phyloP scores from a whole-genome alignment of 2,888 invertebrate genomes.

The Panzeria rudis region DNA sequence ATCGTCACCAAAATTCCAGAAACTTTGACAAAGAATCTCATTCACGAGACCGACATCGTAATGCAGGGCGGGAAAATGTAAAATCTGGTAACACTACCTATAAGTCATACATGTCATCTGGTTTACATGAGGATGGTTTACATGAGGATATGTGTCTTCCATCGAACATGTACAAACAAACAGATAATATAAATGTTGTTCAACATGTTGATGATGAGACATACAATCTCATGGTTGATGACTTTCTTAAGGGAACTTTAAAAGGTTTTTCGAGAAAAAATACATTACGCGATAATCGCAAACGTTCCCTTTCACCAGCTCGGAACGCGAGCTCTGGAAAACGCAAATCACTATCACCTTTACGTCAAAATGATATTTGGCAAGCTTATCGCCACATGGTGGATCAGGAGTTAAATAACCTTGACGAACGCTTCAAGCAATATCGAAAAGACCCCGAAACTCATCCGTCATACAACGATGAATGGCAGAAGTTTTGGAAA shows the following conservation, averaged over 20 bases:
- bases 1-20: conserved; percentile 7
- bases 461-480: conserved; percentile 92
- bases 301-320: conserved; percentile 9
- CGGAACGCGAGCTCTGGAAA: background rate
- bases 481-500: conserved; percentile 96
- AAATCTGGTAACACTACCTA: background rate
- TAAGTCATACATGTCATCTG: conserved; percentile 73
- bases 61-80: conserved; percentile 2
- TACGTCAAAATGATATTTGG: conserved; percentile 80
- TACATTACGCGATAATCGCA: conserved; percentile 19
- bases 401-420: conserved; percentile 77
- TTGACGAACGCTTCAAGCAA: conserved; percentile 85
- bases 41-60: conserved; percentile 31
- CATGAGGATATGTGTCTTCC: conserved; percentile 32
- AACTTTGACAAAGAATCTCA: background rate
- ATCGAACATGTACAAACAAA: conserved; percentile 6
- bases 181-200: background rate
- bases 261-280: conserved; percentile 34
- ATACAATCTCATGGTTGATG: conserved; percentile 81
- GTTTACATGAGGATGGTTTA: conserved; percentile 23
- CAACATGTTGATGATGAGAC: conserved; percentile 78
- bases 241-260: conserved; percentile 78
- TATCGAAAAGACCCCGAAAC: conserved; percentile 90
- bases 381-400: conserved; percentile 81
- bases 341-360: conserved; percentile 78